Conservation (phyloP, 2,797 vertebrate genomes). For the Syngnathus rostellatus region DNA sequence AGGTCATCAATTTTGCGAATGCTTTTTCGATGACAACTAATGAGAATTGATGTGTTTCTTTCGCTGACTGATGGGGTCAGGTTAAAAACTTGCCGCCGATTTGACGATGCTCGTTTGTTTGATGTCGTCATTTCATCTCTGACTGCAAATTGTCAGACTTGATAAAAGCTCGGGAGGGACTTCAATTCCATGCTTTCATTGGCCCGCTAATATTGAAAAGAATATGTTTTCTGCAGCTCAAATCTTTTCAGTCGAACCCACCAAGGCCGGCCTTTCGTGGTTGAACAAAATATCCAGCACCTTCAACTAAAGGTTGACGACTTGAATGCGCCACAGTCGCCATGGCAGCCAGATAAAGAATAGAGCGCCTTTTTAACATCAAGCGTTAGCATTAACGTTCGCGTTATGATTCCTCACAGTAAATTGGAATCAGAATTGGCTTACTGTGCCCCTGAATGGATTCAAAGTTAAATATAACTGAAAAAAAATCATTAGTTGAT, state of each 20-base stretch:
- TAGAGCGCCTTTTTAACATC: not conserved
- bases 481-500: too few relatives aligned
- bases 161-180: constrained; percentile 1
- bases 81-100: constrained; percentile 25
- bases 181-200: constrained; percentile 27
- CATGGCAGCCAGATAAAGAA: constrained; percentile 37
- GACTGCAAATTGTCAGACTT: not conserved
- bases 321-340: constrained; percentile 37
- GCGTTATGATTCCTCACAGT: not conserved
- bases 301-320: constrained; percentile 44
- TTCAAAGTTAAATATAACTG: too few relatives aligned
- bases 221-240: constrained; percentile 30
- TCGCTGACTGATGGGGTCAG: constrained; percentile 26
- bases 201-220: constrained; percentile 23
- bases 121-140: not conserved
- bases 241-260: constrained; percentile 27
- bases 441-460: too few relatives aligned
- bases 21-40: constrained; percentile 13
- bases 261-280: constrained; percentile 41
- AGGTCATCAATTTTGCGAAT: constrained; percentile 9
- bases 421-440: too few relatives aligned
- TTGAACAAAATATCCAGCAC: constrained; percentile 23
- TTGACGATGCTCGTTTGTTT: constrained; percentile 19
- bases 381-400: not conserved
- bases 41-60: constrained; percentile 11